Conservation (phyloP, 2,113 vertebrate species). For the Chauna torquata region DNA sequence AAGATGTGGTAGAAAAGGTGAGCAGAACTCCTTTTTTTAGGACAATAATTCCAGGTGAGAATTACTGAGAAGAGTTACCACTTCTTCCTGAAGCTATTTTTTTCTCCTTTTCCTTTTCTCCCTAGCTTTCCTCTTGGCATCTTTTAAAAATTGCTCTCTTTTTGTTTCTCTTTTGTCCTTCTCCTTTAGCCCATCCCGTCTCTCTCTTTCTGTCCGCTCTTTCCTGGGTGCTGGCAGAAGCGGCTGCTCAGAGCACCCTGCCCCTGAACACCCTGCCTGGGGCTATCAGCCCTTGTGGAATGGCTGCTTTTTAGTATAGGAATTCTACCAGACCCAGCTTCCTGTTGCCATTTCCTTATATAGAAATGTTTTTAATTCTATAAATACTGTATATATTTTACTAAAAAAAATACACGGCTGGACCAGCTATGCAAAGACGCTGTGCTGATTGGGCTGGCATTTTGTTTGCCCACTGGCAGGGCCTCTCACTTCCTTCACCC, state of each 20-base stretch:
- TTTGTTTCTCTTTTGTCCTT: neutral
- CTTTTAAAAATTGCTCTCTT: neutral
- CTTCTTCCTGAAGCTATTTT: neutral
- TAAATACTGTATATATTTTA: slow-evolving; percentile 47
- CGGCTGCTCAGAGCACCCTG: neutral
- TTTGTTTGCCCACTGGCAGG: slow-evolving; percentile 7
- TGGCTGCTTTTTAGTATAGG: neutral
- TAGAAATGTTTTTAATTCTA: slow-evolving; percentile 50
- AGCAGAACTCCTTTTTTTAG: neutral
- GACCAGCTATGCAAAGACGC: neutral
- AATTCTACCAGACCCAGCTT: slow-evolving; percentile 40
- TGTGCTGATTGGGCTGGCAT: neutral
- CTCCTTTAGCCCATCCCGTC: neutral
- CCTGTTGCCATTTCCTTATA: slow-evolving; percentile 26
- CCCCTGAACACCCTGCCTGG: neutral
- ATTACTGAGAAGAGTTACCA: neutral
- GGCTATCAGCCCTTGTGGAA: neutral
- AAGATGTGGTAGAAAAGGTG: neutral
- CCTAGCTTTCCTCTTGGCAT: neutral
- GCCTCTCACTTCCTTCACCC: slow-evolving; percentile 44
- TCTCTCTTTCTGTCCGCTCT: neutral
- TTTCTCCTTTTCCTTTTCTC: neutral
- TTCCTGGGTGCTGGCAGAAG: neutral
- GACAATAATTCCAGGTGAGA: neutral
- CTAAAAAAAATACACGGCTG: neutral